Base-by-base conservation (phyloP, 2,113 vertebrate species). In the Carassius carassius region DNA sequence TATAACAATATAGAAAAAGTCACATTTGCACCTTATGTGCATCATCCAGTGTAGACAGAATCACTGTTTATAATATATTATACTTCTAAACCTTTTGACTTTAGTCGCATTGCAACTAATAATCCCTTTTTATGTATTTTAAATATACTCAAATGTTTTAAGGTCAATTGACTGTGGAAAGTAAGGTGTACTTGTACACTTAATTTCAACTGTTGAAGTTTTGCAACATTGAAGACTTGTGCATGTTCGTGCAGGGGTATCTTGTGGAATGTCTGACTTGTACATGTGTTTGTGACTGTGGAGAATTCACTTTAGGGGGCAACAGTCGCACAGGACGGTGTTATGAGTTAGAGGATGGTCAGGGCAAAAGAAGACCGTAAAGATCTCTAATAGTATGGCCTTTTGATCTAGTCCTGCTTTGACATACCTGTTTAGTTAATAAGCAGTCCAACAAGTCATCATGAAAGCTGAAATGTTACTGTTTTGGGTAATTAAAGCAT, bases 401-500 rank as follows among this genome's bases (percentile, higher is more conserved):
- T 84, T 83, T 88, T 86, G 84, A 81, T 83, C 75, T 82, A 80
- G 19, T 77, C 4, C 58, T 76, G 62, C 78, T 86, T 81, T 84
- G 69, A 84, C 84, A 83, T 88, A 86, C 81, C 87, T 76, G 81
- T 81, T 86, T 65, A 72, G 81, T 86, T 84, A 81, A 86, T 84
- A 81, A 86, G 81, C 72, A 88, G 76, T 81, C 58, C 69, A 88
- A 63, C 81, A 77, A 86, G 81, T 47, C 12, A 14, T 67, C 69
- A 63, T 65, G 58, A 80, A 80, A 29, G 60, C 58, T 21, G 58
- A 76, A 86, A 86, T 14, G 14, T 88, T 76, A 81, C 70, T 77
- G 25, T 56, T 54, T 37, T 81, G 47, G 35, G 37, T 23, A 60
- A 63, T 25, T 25, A 47, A 87, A 78, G 78, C 25, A 70, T 82